Evolutionary conservation across 2,113 vertebrate species (phyloP), one percentile per base, ranked within the genome.

Genomic region (Cyprinodon variegatus): DNA sequence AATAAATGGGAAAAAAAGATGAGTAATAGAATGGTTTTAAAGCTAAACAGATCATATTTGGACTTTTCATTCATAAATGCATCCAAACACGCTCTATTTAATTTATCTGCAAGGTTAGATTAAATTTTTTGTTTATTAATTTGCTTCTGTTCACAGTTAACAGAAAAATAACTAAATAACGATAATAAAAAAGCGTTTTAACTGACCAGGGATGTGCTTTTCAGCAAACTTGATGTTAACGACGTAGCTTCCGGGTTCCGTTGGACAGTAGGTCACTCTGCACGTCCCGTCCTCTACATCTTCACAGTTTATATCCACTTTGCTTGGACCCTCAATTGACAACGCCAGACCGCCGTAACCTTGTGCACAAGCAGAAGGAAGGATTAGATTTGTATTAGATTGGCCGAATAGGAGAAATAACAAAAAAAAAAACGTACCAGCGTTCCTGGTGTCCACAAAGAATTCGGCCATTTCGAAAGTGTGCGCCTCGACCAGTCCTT

Each of bases 191-290:
- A 29, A 29, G 29, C 29, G 1, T 29, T 29, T 29, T 29, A 29
- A 29, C 29, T 70, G 29, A 97, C 97, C 97, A 91, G 98, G 97
- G 39, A 99, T 97, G 0, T 99, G 97, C 74, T 97, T 96, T 81
- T 99, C 98, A 0, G 97, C 96, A 68, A 99, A 99, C 80, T 99
- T 99, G 89, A 99, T 97, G 90, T 97, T 98, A 90, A 99, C 97
- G 75, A 94, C 95, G 90, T 99, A 99, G 91, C 94, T 99, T 65
- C 98, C 97, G 0, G 97, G 98, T 78, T 99, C 98, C 0, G 97
- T 99, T 20, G 98, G 98, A 79, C 97, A 98, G 92, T 99, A 99
- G 22, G 96, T 97, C 73, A 99, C 98, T 89, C 96, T 97, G 90
- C 97, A 99, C 0, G 97, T 98, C 36, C 98, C 97, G 0, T 99